Percentiles rank a stretch among this genome's conserved stretches.
Evolutionary conservation across 2,113 vertebrate species (phyloP).

Genomic region (Serilophus lunatus): DNA sequence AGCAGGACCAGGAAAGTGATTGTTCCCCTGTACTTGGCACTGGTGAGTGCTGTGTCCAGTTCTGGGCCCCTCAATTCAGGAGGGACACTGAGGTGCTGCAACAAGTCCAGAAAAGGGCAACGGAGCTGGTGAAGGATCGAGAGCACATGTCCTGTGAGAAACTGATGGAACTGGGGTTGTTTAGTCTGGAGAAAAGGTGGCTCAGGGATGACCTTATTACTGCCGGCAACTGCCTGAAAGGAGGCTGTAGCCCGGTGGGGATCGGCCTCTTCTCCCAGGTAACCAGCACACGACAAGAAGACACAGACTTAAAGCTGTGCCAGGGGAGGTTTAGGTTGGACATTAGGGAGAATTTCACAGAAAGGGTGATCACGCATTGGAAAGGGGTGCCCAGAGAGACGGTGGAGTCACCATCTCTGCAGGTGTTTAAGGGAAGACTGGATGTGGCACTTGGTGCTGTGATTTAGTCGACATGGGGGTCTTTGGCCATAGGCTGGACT

Average conservation of each 20-base stretch:
- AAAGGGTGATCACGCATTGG: not conserved
- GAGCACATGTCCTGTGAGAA: not conserved
- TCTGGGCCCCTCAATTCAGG: not conserved
- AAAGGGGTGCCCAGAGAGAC: not conserved
- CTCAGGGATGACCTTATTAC: not conserved
- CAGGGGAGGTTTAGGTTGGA: not conserved
- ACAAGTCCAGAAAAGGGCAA: not conserved
- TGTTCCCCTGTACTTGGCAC: not conserved
- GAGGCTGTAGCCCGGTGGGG: not conserved
- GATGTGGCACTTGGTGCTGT: too few species aligned
- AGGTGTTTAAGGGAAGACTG: not conserved
- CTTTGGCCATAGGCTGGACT: not conserved
- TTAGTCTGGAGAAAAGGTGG: not conserved
- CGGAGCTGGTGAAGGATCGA: not conserved
- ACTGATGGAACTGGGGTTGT: not conserved
- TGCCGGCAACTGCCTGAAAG: not conserved
- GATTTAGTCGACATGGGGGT: not conserved
- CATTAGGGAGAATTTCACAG: not conserved
- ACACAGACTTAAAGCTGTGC: not conserved
- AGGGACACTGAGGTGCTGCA: not conserved
- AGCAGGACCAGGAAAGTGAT: not conserved
- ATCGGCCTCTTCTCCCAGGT: not conserved
- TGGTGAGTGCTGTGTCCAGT: not conserved
- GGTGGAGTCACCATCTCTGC: fast-evolving
- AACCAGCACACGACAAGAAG: not conserved